These are phyloP conservation scores for Eublepharis macularius DNA, from an alignment of 2,113 vertebrate genomes.

Conservation along the genomic window DNA sequence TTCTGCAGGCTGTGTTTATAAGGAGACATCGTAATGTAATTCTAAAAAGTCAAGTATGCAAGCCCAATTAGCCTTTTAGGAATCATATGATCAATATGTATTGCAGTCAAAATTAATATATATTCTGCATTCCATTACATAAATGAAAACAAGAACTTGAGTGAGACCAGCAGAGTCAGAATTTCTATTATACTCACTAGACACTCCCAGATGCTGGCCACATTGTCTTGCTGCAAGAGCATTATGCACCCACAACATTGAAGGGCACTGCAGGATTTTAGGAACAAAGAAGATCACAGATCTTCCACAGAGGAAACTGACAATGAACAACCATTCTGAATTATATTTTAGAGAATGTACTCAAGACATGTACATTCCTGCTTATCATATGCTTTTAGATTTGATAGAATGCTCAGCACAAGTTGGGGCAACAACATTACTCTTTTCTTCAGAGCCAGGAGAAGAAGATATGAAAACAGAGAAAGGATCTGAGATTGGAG, in stretches of 20 bases:
- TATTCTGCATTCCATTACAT: not conserved
- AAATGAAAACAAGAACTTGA: not conserved
- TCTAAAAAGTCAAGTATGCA: slow-evolving; percentile 17
- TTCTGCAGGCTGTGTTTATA: slow-evolving; percentile 28
- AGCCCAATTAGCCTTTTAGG: not conserved
- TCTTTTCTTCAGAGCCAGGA: not conserved
- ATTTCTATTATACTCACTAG: not conserved
- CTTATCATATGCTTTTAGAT: not conserved
- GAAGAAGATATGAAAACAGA: not conserved
- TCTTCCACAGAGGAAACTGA: not conserved
- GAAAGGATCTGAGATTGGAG: too few relatives aligned
- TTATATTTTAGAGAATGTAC: not conserved
- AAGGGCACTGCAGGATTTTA: too few relatives aligned
- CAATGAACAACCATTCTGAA: too few relatives aligned
- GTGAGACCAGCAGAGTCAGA: not conserved
- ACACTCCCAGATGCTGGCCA: not conserved
- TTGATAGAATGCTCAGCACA: not conserved
- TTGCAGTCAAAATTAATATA: not conserved
- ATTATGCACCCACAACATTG: too few relatives aligned
- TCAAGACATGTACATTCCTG: not conserved
- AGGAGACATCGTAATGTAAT: slow-evolving; percentile 18
- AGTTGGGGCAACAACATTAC: not conserved
- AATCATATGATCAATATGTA: not conserved
- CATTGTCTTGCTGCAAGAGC: not conserved
- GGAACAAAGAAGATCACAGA: not conserved